These are phyloP conservation scores for Sebastes nivosus DNA, from an alignment of 2,797 vertebrate species.

Conservation along the genomic window DNA sequence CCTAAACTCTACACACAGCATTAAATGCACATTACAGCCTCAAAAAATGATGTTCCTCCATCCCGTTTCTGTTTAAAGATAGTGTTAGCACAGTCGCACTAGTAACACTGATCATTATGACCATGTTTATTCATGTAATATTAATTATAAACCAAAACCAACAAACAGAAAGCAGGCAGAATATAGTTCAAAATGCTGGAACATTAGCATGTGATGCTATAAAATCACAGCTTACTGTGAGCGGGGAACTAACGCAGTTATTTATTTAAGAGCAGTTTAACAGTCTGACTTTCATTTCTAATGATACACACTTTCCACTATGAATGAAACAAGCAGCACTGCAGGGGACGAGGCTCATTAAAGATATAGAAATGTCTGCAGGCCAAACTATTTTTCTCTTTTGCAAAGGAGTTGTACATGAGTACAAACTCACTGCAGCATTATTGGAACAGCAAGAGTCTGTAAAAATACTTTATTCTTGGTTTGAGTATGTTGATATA, in stretches of 20 bases:
- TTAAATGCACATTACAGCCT: neutral
- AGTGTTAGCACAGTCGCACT: neutral
- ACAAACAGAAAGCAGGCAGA: constrained; percentile 1
- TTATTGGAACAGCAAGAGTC: constrained; percentile 1
- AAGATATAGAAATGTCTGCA: constrained; percentile 60
- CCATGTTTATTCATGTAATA: neutral
- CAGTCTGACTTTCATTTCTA: constrained; percentile 50
- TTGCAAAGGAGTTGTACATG: constrained; percentile 28
- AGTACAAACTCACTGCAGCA: constrained; percentile 15
- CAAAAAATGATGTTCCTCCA: neutral
- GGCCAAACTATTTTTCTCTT: constrained; percentile 38
- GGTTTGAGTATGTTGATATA: neutral
- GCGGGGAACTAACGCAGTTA: constrained; percentile 16
- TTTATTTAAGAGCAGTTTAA: constrained; percentile 53
- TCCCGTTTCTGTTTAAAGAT: neutral
- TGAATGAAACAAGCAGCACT: constrained; percentile 55
- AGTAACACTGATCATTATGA: neutral
- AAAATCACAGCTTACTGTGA: constrained; percentile 20
- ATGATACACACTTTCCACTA: constrained; percentile 23
- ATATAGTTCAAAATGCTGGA: neutral
- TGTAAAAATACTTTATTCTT: constrained; percentile 5
- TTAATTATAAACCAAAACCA: constrained; percentile 1
- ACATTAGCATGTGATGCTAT: neutral
- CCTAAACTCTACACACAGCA: neutral
- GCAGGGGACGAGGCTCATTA: constrained; percentile 47